A percentile compares a stretch with the other conserved stretches of the same genome.
These are phyloP conservation scores for Cremastinae sp. DNA, from an alignment of 2,888 invertebrate genomes.

Conservation along the genomic window DNA sequence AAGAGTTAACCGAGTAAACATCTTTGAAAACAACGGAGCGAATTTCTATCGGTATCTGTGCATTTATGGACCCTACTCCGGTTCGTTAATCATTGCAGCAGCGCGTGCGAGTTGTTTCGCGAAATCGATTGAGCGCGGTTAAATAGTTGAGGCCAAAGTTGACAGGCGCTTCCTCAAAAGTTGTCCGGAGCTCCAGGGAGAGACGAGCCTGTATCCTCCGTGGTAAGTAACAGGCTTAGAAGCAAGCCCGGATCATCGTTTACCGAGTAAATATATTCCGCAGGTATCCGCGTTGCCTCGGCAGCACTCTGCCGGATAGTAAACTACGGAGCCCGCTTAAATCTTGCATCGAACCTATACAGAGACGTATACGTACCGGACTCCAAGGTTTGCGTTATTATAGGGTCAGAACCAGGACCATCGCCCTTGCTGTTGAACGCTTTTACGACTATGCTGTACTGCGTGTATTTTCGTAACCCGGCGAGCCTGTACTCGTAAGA, in stretches of 20 bases:
- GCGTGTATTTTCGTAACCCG: slow-evolving; percentile 89
- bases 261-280: slow-evolving; percentile 53
- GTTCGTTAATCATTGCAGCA: too few relatives aligned
- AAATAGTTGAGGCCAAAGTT: slow-evolving; percentile 41
- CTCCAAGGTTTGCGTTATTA: slow-evolving; percentile 90
- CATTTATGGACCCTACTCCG: too few relatives aligned
- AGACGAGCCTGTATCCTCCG: slow-evolving; percentile 10
- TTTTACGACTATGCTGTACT: slow-evolving; percentile 91
- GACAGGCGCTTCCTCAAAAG: slow-evolving; percentile 30
- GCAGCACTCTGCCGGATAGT: too few relatives aligned
- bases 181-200: not conserved
- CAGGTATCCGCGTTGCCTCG: too few relatives aligned
- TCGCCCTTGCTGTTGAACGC: slow-evolving; percentile 93
- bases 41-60: slow-evolving; percentile 12
- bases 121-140: slow-evolving; percentile 37
- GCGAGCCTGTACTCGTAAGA: slow-evolving; percentile 82
- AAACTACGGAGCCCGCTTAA: not conserved
- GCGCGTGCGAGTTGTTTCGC: not conserved
- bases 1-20: not conserved
- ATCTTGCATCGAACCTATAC: too few relatives aligned
- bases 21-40: slow-evolving; percentile 18
- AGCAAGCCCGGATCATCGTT: slow-evolving; percentile 44
- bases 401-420: slow-evolving; percentile 91
- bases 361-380: slow-evolving; percentile 85
- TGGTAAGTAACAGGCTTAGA: slow-evolving; percentile 28